Conservation (phyloP, 2,797 vertebrate genomes). For the Chaenodraco wilsoni region DNA sequence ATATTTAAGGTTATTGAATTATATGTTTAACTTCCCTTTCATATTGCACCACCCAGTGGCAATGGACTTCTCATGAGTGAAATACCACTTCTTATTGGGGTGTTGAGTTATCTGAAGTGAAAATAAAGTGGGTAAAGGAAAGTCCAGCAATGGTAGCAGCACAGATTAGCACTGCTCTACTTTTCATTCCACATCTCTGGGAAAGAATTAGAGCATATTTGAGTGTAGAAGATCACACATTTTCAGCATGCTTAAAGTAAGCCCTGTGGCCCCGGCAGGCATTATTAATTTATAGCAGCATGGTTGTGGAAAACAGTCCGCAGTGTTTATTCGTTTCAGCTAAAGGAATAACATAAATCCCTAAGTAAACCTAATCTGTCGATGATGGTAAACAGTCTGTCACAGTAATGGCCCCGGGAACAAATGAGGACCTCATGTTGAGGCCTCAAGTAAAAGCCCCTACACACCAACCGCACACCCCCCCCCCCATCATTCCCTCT, state of each 20-base stretch:
- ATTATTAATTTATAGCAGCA: slow-evolving; percentile 56
- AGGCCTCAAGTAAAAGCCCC: slow-evolving; percentile 60
- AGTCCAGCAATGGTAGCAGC: background rate
- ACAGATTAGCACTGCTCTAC: slow-evolving; percentile 9
- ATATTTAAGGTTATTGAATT: slow-evolving; percentile 8
- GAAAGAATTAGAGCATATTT: slow-evolving; percentile 41
- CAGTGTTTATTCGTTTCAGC: slow-evolving; percentile 73
- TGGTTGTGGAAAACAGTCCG: slow-evolving; percentile 55
- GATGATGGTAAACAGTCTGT: slow-evolving; percentile 82
- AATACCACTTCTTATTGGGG: slow-evolving; percentile 16
- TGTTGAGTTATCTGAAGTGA: slow-evolving; percentile 44
- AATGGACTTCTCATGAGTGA: slow-evolving; percentile 3
- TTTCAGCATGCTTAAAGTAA: slow-evolving; percentile 45
- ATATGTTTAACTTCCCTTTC: slow-evolving; percentile 2
- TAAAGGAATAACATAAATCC: slow-evolving; percentile 78
- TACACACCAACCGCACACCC: slow-evolving; percentile 1
- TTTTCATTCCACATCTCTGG: slow-evolving; percentile 10
- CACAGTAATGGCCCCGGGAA: slow-evolving; percentile 81
- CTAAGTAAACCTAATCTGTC: slow-evolving; percentile 82
- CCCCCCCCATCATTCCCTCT: slow-evolving; percentile 16
- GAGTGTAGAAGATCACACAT: slow-evolving; percentile 45
- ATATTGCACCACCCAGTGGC: slow-evolving; percentile 57
- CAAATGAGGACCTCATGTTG: slow-evolving; percentile 80
- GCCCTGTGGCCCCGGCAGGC: slow-evolving; percentile 7
- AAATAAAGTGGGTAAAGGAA: background rate